Evolutionary conservation across 2,797 vertebrate species (phyloP), one percentile per base, ranked within the genome.

Genomic region (Hoplostethus atlanticus): DNA sequence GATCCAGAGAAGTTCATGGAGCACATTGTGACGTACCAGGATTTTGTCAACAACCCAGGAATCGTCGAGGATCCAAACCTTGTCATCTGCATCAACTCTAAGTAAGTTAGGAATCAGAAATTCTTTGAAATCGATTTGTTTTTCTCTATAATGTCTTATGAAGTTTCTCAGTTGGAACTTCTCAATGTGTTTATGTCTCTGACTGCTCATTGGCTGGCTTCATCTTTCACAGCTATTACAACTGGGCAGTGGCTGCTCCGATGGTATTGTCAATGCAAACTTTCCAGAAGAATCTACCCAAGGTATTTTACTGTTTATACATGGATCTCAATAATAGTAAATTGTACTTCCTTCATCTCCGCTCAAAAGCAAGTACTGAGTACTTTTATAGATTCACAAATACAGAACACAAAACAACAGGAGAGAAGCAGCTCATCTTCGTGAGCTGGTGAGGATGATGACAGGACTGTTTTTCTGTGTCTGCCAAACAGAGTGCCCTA

Each of bases 161-260:
- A 3, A 3, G 31, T 56, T n/a, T 6, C 46, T 9, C 25, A 5
- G 4, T 64, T 10, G n/a, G 3, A 53, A 15, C 34, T 25, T 38
- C 16, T 57, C 25, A 3, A 21, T 64, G 68, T 46, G 21, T 21
- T 21, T 21, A 47, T 63, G 1, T 58, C 5, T 1, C 1, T 53
- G 38, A 56, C 48, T 54, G n/a, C 12, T 74, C 5, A 65, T 70
- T 15, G 16, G 2, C 25, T 71, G 16, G 3, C 13, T 66, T 62
- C 0, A 4, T 67, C 16, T 56, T 65, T 75, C 40, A 44, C 81
- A 99, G 98, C 75, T 97, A 97, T 83, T 99, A 99, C 72, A 99
- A 95, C 92, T 99, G 98, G 98, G 96, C 96, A 36, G 97, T 97
- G 55, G 98, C 98, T 70, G 97, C 96, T 70, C 98, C 98, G 4